phyloP scores from a whole-genome alignment of 2,797 vertebrate species.

The Gallinago solitaria region DNA sequence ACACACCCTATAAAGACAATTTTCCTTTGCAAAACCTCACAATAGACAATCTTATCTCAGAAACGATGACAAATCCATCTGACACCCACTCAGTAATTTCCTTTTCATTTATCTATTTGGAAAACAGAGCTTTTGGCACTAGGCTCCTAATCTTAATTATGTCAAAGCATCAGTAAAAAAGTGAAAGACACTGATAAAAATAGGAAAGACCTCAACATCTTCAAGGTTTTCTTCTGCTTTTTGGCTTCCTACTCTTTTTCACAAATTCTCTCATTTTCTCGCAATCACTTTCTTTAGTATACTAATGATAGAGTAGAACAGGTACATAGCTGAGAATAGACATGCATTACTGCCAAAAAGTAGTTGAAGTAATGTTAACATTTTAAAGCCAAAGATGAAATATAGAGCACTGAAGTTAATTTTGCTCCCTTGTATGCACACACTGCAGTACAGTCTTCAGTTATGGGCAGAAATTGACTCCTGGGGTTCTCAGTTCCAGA shows the following conservation, averaged over 20 bases:
- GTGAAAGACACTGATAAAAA: not conserved
- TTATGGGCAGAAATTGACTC: not conserved
- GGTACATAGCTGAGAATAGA: not conserved
- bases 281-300: not conserved
- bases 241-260: not conserved
- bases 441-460: not conserved
- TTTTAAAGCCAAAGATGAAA: not conserved
- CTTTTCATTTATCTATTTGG: not conserved
- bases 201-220: not conserved
- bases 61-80: not conserved
- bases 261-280: not conserved
- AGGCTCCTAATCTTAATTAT: not conserved
- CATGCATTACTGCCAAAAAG: not conserved
- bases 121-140: not conserved
- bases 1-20: not conserved
- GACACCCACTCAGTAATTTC: not conserved
- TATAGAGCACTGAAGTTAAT: not conserved
- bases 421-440: not conserved
- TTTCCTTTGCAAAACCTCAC: not conserved
- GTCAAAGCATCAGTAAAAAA: not conserved
- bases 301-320: not conserved
- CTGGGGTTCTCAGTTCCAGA: not conserved
- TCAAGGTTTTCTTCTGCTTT: not conserved
- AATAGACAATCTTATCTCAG: not conserved
- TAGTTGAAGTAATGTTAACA: not conserved